Evolutionary conservation across 2,113 vertebrate genomes (phyloP), one percentile per base, ranked within the genome.

Genomic region (Gracilinanus agilis): DNA sequence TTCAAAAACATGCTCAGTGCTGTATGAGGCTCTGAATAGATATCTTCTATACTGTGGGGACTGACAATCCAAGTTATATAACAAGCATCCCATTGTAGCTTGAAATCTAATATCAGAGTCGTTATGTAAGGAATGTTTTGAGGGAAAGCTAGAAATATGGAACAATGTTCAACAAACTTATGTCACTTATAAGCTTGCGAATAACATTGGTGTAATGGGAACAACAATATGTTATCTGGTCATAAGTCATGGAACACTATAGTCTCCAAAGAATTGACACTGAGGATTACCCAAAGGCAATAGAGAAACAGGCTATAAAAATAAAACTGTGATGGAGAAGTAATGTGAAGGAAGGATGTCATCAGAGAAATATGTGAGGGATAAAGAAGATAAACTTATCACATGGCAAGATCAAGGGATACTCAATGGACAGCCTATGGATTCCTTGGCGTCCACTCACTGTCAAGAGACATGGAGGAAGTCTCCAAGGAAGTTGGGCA

Each of bases 31-130:
- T 95, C 93, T 92, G 75, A 93, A 91, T 94, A 97, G 91, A 91
- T 95, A 91, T 93, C 61, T 96, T 94, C 96, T 94, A 90, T 90
- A 95, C 93, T 94, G 88, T 94, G 34, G 0, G 91, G 92, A 96
- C 67, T 40, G 94, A 95, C 89, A 95, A 91, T 90, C 9, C 49
- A 95, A 95, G 95, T 96, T 95, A 90, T 95, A 58, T 7, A 3
- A 93, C 92, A 92, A 92, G 55, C 89, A 83, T 92, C 55, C 0
- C 0, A 40, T 89, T 75, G 55, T 94, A 90, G 44, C 44, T 56
- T 89, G 23, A 92, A 94, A 75, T 7, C 56, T 55, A 91, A 93
- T 89, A 40, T 89, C 90, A 67, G 53, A 75, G n/a, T 91, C 56
- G 12, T 91, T 54, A 27, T 13, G 2, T 55, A 75, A 96, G 88